Base-by-base conservation (phyloP, 2,888 invertebrate species). In the Rhopalosiphum nymphaeae region DNA sequence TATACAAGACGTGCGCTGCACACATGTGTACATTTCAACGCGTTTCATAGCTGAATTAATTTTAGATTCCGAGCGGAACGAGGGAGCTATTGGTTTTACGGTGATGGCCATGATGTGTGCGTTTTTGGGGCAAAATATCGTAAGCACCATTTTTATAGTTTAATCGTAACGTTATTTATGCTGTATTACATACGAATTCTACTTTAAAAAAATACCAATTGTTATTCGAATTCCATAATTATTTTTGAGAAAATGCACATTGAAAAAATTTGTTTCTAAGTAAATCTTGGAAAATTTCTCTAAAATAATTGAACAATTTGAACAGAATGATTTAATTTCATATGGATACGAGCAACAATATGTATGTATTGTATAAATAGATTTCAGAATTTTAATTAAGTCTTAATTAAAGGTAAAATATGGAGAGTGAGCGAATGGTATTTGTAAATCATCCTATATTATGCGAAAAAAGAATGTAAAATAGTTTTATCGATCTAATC, bases 41-140 rank as follows among this genome's bases (percentile, higher is more conserved):
- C 78, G 78, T 36, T 78, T 78, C 78, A 21, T 78, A 78, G 78
- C 36, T 36, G 78, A 78, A 78, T 78, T 78, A 78, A 78, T 78
- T 78, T 78, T 78, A 78, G 78, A 78, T 78, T 36, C 36, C 36
- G 21, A 78, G 36, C 78, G 78, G 36, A 21, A 36, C 78, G 16
- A 42, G 78, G 21, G 78, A 42, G 78, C 36, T 78, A 78, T 78
- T 42, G 78, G 78, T 78, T 78, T 78, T 78, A 78, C 78, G 36
- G 21, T 36, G 36, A 78, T 36, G 9, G 36, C 36, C 3, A 29
- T 29, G 61, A 61, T 36, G 36, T 67, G 67, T 67, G 67, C n/a
- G 16, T 36, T 67, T 67, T 67, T 16, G 36, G 36, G 36, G 36
- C 36, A 16, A 67, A 67, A 67, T 67, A 36, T 67, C 16, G 36